Conservation (phyloP, 2,113 vertebrate genomes). For the Periophthalmus modestus region DNA sequence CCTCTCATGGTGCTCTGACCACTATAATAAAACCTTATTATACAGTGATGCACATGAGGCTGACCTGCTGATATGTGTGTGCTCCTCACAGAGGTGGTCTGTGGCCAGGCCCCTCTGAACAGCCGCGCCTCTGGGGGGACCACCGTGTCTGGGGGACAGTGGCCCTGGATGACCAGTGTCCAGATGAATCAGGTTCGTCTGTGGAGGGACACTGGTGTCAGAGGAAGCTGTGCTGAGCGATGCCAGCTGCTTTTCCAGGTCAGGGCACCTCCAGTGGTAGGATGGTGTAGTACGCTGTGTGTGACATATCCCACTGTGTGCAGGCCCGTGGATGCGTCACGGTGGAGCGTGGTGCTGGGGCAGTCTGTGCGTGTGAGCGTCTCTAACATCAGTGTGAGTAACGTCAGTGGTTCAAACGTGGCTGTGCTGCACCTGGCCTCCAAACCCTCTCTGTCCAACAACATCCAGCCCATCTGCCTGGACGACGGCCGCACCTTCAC, state of each 20-base stretch:
- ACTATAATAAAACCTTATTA: too few species aligned
- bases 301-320: background rate
- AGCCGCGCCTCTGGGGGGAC: slow-evolving; percentile 3
- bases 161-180: slow-evolving; percentile 83
- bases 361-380: slow-evolving; percentile 10
- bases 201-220: slow-evolving; percentile 76
- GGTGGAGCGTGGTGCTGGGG: slow-evolving; percentile 51
- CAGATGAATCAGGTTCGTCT: slow-evolving; percentile 54
- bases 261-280: slow-evolving; percentile 10
- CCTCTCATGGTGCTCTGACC: too few species aligned
- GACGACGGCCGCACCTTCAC: slow-evolving; percentile 64
- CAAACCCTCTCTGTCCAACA: slow-evolving; percentile 58
- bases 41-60: background rate
- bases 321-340: slow-evolving; percentile 1
- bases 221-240: slow-evolving; percentile 67
- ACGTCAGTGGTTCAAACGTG: slow-evolving; percentile 69
- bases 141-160: slow-evolving; percentile 29
- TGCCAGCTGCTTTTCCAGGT: slow-evolving; percentile 65
- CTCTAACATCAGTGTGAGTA: slow-evolving; percentile 34
- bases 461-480: slow-evolving; percentile 81
- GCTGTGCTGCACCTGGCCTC: slow-evolving; percentile 70
- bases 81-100: slow-evolving; percentile 56
- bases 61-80: background rate
- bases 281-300: background rate
- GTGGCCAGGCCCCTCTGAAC: slow-evolving; percentile 47